Evolutionary conservation across 2,113 vertebrate species (phyloP), one percentile per base, ranked within the genome.

Genomic region (Budorcas taxicolor): DNA sequence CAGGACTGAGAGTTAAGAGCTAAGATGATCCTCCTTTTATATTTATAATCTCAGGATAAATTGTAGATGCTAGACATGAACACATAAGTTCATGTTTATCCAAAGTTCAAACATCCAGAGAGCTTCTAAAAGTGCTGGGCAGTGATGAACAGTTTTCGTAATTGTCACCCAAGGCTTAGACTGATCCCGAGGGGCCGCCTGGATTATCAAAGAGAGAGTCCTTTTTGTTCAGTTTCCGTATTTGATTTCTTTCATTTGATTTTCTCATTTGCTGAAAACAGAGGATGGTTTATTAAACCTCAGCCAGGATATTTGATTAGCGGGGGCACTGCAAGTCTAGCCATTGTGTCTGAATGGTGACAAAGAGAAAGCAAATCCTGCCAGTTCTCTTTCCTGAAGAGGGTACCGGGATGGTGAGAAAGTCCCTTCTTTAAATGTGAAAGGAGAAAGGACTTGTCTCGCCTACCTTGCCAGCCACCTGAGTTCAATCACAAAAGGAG

Each of bases 211-310:
- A 95, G 85, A 87, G 91, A 60, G 47, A 67, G 55, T 81, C 27
- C 31, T 80, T 93, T 90, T 17, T 31, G 43, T 62, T 78, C 25
- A 19, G 60, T n/a, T 40, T 91, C 86, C 17, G 40, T 31, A 53
- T 93, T 87, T 2, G 5, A 40, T 81, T 84, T 76, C 84, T 95
- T 91, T 64, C 71, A 84, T 64, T 93, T 52, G 86, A 71, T 89
- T 97, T 97, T 97, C 82, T 97, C 52, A 89, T 90, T 97, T 82
- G 71, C 83, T 92, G 64, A 58, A 88, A 93, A 96, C 29, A 25
- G 15, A 62, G 11, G 58, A 8, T 6, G 13, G 74, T 31, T 67
- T 64, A 29, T 92, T 40, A 40, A 64, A 76, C 33, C 83, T 84
- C 45, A 62, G n/a, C 17, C 47, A 47, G 95, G 60, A 90, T 80